Base-by-base conservation (phyloP, 2,797 vertebrate genomes). In the Valencia hispanica region DNA sequence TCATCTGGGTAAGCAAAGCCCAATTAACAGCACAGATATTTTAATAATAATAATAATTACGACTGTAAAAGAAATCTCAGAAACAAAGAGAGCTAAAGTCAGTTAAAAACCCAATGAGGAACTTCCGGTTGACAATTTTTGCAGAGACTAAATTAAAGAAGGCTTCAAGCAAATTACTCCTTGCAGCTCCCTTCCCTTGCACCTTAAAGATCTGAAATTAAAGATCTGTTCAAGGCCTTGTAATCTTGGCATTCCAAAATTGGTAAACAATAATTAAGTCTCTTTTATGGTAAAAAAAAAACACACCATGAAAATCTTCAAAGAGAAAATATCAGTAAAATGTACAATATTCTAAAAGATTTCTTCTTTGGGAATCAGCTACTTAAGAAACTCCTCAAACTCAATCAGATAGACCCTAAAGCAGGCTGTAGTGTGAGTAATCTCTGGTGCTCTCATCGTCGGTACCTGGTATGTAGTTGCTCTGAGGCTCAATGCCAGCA, bases 391-490 rank as follows among this genome's bases (percentile, higher is more conserved):
- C 17, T 51, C 61, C 51, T 22, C 20, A 34, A 57, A 72, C 32
- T 45, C 17, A 53, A 43, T 53, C 25, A 36, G 51, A 75, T 48
- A 36, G 22, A 57, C 66, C 22, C 34, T 51, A 34, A 77, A 43
- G 5, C 32, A 27, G 47, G 17, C 27, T 45, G 72, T 7, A 12
- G 68, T 43, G 61, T 30, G 72, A 85, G 25, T 72, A 48, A 5
- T 48, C 48, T 65, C 12, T 15, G 32, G 59, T 41, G 41, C n/a
- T 10, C n/a, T n/a, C n/a, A n/a, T n/a, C 36, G 50, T 20, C 70
- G 39, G 55, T 95, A 99, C 98, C 98, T 97, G 98, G 97, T 95
- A 99, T 99, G 94, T 98, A 98, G 96, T 98, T 98, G 95, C 96
- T 98, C 92, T 97, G 98, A 61, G 98, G 98, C 93, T 99, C 98